Conservation (phyloP, 1,140 invertebrate genomes). For the Scylla paramamosain region DNA sequence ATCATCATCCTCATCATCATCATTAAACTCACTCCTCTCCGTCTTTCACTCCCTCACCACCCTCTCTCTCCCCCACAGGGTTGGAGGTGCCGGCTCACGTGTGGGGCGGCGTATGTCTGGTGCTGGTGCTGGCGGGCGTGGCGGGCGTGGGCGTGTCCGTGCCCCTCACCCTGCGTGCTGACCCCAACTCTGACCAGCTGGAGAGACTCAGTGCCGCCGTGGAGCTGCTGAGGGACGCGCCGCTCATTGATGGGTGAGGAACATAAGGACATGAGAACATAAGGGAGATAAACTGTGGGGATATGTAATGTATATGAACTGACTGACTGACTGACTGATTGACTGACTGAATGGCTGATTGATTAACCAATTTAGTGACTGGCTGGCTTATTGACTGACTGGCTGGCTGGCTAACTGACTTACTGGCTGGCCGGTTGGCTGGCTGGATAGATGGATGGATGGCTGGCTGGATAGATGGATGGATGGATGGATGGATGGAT, state of each 20-base stretch:
- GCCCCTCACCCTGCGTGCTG: conserved; percentile 80
- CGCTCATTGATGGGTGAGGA: conserved; percentile 85
- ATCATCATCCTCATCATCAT: background rate
- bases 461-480: too few species aligned
- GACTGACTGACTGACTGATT: too few species aligned
- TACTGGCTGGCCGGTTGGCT: too few species aligned
- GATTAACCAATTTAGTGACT: too few species aligned
- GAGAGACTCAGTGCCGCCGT: conserved; percentile 79
- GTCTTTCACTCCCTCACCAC: background rate
- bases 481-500: background rate
- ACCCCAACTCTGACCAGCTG: conserved; percentile 46
- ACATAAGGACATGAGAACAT: background rate
- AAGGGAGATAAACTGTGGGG: background rate
- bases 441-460: too few species aligned
- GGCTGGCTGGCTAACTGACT: too few species aligned
- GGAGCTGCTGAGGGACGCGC: conserved; percentile 83
- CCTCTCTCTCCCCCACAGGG: background rate
- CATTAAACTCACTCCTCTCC: background rate
- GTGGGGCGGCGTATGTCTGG: conserved; percentile 81
- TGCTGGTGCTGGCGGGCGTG: conserved; percentile 80
- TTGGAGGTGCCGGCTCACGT: conserved; percentile 67
- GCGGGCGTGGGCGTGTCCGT: conserved; percentile 81
- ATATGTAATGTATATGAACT: background rate
- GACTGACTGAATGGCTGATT: too few species aligned
- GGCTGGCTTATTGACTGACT: too few species aligned